Evolutionary conservation across 2,113 vertebrate species (phyloP).

Genomic region (Physeter macrocephalus): DNA sequence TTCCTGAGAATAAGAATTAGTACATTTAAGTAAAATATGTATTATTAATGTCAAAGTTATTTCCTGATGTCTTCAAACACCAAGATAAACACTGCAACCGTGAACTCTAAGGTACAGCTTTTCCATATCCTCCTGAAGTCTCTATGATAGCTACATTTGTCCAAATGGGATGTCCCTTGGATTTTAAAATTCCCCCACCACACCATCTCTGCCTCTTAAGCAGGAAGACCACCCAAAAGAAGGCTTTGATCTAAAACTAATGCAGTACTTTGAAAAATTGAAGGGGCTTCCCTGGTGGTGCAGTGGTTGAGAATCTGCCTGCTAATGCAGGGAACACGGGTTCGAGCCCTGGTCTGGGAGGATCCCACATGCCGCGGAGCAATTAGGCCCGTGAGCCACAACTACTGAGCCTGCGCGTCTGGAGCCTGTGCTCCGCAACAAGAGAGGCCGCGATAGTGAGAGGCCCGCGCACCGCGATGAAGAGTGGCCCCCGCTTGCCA

Average conservation of each 20-base stretch:
- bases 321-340: too few species aligned
- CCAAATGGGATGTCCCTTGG: not conserved
- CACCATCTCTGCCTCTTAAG: not conserved
- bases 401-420: too few species aligned
- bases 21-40: not conserved
- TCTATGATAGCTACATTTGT: not conserved
- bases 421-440: too few species aligned
- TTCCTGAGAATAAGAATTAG: not conserved
- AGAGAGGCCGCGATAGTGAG: too few species aligned
- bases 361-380: too few species aligned
- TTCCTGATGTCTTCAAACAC: not conserved
- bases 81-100: not conserved
- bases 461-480: too few species aligned
- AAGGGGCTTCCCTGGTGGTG: too few species aligned
- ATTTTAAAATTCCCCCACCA: not conserved
- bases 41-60: not conserved
- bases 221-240: not conserved
- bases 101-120: not conserved
- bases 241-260: constrained; percentile 64
- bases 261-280: constrained; percentile 29
- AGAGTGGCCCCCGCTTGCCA: too few species aligned
- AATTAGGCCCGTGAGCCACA: too few species aligned
- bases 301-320: too few species aligned
- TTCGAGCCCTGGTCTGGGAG: too few species aligned
- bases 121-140: not conserved